phyloP scores from a whole-genome alignment of 2,888 invertebrate species.

The Athalia cordata region DNA sequence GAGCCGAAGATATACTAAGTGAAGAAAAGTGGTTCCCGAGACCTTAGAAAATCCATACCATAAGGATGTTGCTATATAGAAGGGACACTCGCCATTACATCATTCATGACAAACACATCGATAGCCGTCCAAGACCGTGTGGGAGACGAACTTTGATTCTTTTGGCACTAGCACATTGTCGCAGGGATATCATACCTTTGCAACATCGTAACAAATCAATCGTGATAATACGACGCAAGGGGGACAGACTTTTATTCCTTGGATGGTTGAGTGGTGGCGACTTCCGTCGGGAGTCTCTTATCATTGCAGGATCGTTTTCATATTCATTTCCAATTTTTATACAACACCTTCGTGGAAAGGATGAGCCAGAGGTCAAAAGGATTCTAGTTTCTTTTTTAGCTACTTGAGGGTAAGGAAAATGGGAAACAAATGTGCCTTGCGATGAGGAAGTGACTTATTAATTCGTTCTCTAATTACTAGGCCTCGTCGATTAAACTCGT shows the following conservation, averaged over 20 bases:
- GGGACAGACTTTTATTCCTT: no score
- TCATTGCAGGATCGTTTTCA: no score
- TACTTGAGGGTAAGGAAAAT: not conserved
- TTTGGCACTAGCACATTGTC: not conserved
- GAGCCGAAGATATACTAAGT: no score
- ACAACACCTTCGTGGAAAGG: no score
- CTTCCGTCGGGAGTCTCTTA: no score
- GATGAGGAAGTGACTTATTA: not conserved
- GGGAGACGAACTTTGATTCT: constrained; percentile 5
- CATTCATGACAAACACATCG: constrained; percentile 35
- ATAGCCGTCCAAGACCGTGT: not conserved
- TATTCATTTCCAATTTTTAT: no score
- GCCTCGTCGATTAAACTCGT: not conserved
- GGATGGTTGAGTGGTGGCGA: no score
- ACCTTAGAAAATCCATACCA: constrained; percentile 18
- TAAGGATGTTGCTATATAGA: not conserved
- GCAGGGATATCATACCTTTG: no score
- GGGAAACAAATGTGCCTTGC: not conserved
- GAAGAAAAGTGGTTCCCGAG: not conserved
- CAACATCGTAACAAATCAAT: no score
- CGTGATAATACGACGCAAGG: no score
- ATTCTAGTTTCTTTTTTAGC: not conserved
- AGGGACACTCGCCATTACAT: constrained; percentile 1
- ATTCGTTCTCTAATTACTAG: constrained; percentile 2
- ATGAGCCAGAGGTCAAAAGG: not conserved